Conservation (phyloP, 1,140 invertebrate genomes). For the Ips nitidus region DNA sequence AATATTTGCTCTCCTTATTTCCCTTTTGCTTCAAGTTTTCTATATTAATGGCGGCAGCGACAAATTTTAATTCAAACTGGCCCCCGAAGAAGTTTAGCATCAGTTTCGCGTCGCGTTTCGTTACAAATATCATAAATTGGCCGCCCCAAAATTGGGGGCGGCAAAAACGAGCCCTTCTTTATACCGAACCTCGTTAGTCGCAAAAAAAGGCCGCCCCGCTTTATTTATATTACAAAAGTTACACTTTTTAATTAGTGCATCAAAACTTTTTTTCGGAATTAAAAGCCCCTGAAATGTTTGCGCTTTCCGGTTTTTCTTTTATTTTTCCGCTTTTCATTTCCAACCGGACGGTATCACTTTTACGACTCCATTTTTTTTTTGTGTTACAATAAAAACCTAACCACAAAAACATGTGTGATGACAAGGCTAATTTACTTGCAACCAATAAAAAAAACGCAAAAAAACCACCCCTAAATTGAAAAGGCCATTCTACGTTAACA, state of each 20-base stretch:
- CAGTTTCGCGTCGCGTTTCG: not conserved
- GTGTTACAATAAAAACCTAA: not conserved
- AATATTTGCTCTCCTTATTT: conserved; percentile 24
- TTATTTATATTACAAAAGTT: conserved; percentile 36
- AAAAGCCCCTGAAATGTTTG: conserved; percentile 22
- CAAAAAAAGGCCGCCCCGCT: not conserved
- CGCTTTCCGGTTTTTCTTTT: conserved; percentile 7
- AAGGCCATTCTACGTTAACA: conserved; percentile 8
- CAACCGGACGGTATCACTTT: not conserved
- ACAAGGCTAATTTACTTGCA: conserved; percentile 14
- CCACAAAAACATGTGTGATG: conserved; percentile 22
- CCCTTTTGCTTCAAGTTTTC: conserved; percentile 10
- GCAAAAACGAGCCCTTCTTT: not conserved
- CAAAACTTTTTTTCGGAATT: conserved; percentile 31
- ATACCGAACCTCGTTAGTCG: not conserved
- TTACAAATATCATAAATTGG: no score
- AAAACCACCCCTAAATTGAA: conserved; percentile 6
- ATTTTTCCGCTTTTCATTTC: conserved; percentile 2
- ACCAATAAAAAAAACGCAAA: conserved; percentile 16
- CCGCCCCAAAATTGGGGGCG: no score
- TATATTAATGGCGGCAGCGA: conserved; percentile 21
- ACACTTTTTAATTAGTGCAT: conserved; percentile 33
- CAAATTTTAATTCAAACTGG: conserved; percentile 19
- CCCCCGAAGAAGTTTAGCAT: not conserved
- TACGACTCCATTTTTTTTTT: not conserved